Conservation (phyloP, 2,888 invertebrate species). For the Allophyes oxyacanthae region DNA sequence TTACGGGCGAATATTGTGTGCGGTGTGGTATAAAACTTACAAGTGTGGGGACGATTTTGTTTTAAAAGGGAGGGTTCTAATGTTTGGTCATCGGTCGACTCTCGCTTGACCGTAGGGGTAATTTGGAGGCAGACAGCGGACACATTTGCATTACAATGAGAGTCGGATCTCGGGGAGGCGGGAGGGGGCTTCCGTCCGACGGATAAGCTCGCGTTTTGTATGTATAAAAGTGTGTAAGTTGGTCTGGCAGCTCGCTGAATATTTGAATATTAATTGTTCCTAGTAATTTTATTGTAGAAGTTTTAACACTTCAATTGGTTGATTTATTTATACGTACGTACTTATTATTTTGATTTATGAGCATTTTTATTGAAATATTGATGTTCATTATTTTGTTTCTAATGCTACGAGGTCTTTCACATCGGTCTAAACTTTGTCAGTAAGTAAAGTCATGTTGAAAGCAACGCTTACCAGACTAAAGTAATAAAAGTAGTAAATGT, state of each 20-base stretch:
- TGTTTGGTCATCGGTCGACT: conserved; percentile 83
- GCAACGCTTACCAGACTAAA: too few species aligned
- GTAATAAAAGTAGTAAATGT: conserved; percentile 2
- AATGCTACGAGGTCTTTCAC: too few species aligned
- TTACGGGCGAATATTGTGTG: conserved; percentile 70
- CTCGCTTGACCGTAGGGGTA: conserved; percentile 87
- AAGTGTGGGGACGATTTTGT: conserved; percentile 74
- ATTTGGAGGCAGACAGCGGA: conserved; percentile 88
- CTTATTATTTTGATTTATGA: neutral
- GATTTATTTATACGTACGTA: conserved; percentile 1
- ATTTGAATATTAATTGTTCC: conserved; percentile 78
- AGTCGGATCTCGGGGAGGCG: conserved; percentile 74
- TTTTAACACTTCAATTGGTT: conserved; percentile 29
- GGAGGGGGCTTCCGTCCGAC: conserved; percentile 80
- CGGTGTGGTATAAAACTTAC: conserved; percentile 52
- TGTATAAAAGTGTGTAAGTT: conserved; percentile 76
- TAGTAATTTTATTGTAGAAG: conserved; percentile 52
- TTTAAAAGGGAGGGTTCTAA: conserved; percentile 86
- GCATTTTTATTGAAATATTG: neutral
- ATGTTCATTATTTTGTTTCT: neutral
- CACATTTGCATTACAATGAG: conserved; percentile 88
- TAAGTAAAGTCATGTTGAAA: too few species aligned
- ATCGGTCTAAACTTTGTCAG: too few species aligned
- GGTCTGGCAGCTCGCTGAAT: conserved; percentile 72
- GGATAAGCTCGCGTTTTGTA: conserved; percentile 82